A percentile compares a stretch with the other conserved stretches of the same genome.
These are phyloP conservation scores for Anolis carolinensis DNA, from an alignment of 2,113 vertebrate genomes.

Conservation along the genomic window DNA sequence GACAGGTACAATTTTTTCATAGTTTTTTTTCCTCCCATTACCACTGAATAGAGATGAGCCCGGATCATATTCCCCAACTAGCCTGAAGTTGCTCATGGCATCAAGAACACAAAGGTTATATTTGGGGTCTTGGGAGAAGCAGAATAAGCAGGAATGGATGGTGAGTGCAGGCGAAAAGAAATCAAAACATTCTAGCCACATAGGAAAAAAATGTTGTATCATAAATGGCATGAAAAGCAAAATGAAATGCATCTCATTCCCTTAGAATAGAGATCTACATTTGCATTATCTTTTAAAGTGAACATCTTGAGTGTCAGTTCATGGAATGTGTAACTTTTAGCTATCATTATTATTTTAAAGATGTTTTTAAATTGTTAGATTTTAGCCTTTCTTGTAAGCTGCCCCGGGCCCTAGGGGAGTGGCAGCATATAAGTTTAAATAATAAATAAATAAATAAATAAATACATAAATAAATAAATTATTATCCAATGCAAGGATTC, in stretches of 20 bases:
- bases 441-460: no score
- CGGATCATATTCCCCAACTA: conserved; percentile 30
- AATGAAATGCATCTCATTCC: not conserved
- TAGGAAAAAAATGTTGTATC: not conserved
- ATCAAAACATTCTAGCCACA: not conserved
- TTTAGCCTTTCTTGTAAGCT: no score
- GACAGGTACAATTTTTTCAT: conserved; percentile 57
- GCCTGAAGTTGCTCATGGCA: conserved; percentile 43
- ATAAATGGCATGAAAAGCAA: not conserved
- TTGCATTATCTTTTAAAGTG: not conserved
- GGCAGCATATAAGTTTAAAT: no score
- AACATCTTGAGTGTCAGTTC: not conserved
- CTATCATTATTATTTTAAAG: no score
- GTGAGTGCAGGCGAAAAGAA: not conserved
- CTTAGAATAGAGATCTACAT: not conserved
- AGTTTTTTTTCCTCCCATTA: conserved; percentile 30
- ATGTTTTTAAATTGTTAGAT: no score
- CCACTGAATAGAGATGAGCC: conserved; percentile 44
- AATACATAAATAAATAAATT: no score
- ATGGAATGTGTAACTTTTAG: not conserved
- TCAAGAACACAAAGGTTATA: conserved; percentile 27
- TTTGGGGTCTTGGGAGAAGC: conserved; percentile 1
- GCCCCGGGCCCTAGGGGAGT: no score
- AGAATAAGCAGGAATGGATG: not conserved
- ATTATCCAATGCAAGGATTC: no score